These are phyloP conservation scores for Anhinga anhinga DNA, from an alignment of 2,113 vertebrate genomes.

Conservation along the genomic window DNA sequence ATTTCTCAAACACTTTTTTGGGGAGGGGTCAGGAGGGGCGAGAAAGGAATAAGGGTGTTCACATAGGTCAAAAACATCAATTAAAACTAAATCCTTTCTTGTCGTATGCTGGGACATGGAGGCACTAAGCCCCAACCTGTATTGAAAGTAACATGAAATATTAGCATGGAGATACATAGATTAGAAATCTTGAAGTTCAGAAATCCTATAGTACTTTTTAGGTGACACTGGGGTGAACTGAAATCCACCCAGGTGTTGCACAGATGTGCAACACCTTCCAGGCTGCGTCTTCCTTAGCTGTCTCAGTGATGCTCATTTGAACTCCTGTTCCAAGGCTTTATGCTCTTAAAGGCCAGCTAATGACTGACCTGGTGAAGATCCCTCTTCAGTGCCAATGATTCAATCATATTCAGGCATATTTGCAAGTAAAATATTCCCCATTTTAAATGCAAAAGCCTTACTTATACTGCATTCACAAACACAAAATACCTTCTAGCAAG, in stretches of 20 bases:
- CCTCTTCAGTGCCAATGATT: not conserved
- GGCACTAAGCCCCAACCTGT: not conserved
- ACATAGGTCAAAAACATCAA: not conserved
- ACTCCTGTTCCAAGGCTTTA: not conserved
- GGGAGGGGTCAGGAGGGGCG: not conserved
- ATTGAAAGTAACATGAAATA: not conserved
- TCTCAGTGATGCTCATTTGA: not conserved
- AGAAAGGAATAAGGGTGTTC: not conserved
- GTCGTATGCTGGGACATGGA: not conserved
- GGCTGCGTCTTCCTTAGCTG: not conserved
- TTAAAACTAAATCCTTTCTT: not conserved
- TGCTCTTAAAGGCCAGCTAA: not conserved
- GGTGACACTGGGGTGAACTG: not conserved
- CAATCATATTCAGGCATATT: not conserved
- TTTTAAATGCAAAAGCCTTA: not conserved
- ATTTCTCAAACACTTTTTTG: not conserved
- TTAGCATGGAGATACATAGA: not conserved
- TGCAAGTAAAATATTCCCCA: not conserved
- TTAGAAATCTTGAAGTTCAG: not conserved
- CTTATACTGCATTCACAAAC: not conserved
- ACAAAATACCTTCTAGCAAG: not conserved
- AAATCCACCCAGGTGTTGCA: not conserved
- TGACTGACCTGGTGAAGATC: not conserved
- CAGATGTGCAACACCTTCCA: not conserved
- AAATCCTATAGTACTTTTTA: not conserved